Evolutionary conservation across 2,113 vertebrate species (phyloP).

Genomic region (Notechis scutatus): DNA sequence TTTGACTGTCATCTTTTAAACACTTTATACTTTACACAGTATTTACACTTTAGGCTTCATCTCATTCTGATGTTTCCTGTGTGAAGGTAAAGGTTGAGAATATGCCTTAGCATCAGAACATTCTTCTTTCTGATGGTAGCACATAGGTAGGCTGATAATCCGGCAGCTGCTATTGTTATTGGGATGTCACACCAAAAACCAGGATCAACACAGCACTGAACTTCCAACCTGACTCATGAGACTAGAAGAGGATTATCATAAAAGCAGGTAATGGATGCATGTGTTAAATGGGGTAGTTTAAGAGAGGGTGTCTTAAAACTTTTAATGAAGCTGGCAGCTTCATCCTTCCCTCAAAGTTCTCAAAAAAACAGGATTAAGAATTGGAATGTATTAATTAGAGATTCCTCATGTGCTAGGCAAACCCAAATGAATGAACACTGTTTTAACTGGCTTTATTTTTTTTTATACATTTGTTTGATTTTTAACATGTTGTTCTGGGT

Average conservation of each 20-base stretch:
- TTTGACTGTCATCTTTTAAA: constrained; percentile 55
- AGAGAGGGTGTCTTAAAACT: constrained; percentile 29
- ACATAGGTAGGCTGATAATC: not conserved
- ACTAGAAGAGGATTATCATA: not conserved
- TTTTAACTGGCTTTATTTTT: not conserved
- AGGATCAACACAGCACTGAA: not conserved
- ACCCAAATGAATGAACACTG: not conserved
- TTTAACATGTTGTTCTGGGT: not conserved
- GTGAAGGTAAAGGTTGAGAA: constrained; percentile 49
- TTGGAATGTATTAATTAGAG: not conserved
- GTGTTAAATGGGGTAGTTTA: constrained; percentile 19
- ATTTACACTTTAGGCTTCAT: constrained; percentile 48
- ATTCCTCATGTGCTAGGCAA: not conserved
- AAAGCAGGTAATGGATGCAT: constrained; percentile 46
- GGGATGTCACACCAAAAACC: not conserved
- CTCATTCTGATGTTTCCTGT: constrained; percentile 65
- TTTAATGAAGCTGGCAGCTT: constrained; percentile 46
- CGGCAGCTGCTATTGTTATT: not conserved
- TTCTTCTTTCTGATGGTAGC: not conserved
- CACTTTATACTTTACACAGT: constrained; percentile 17
- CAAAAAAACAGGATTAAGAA: not conserved
- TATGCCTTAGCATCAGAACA: not conserved
- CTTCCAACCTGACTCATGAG: not conserved
- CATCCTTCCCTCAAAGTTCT: not conserved
- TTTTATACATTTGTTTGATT: not conserved